Conservation (phyloP, 2,888 invertebrate species). For the Cantharis lateralis region DNA sequence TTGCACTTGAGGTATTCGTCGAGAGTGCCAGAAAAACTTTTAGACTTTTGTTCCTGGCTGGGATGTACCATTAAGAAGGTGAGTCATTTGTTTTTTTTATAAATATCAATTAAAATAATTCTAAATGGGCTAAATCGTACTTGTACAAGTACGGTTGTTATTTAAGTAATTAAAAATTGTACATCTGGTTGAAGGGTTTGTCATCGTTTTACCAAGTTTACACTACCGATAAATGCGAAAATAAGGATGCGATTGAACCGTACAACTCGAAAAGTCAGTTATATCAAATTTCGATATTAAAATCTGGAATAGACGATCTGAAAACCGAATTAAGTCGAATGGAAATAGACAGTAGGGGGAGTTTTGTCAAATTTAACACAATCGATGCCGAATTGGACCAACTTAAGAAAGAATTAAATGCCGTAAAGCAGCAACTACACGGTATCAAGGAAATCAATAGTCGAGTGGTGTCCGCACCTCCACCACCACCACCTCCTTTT, state of each 20-base stretch:
- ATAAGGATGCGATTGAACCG: not conserved
- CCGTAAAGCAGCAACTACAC: conserved; percentile 20
- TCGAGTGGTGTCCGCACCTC: conserved; percentile 27
- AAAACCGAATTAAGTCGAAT: conserved; percentile 18
- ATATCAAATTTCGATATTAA: conserved; percentile 34
- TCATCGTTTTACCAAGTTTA: not conserved
- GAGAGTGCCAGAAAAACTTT: conserved; percentile 40
- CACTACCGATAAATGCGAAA: not conserved
- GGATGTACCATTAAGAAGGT: conserved; percentile 45
- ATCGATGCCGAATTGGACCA: conserved; percentile 28
- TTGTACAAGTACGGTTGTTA: no score
- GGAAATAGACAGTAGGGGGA: not conserved
- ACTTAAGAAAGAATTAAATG: conserved; percentile 34
- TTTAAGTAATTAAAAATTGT: no score
- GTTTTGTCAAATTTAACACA: not conserved
- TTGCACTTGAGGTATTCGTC: conserved; percentile 39
- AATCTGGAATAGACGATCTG: conserved; percentile 32
- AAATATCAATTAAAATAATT: no score
- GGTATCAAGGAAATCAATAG: not conserved
- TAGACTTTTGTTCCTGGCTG: conserved; percentile 42
- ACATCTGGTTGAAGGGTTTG: not conserved
- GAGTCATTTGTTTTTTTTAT: conserved; percentile 14
- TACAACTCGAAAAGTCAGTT: not conserved
- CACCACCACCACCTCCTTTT: conserved; percentile 42
- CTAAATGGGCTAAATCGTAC: no score